Evolutionary conservation across 2,888 invertebrate genomes (phyloP), one percentile per base, ranked within the genome.

Genomic region (Odontothrips loti): DNA sequence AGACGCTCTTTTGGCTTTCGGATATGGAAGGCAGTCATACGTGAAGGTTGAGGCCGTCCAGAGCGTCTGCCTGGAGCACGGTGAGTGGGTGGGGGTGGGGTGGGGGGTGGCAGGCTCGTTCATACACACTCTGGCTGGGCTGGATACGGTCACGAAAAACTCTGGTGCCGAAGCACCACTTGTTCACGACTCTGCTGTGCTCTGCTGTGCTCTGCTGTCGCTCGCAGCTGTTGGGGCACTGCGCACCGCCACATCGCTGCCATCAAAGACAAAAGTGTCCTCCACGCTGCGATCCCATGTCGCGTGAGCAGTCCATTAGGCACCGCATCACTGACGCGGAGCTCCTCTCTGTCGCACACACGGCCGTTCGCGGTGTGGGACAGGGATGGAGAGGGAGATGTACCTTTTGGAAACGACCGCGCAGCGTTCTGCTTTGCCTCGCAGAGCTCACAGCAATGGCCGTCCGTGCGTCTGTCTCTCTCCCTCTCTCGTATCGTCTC

Each of bases 1-100:
- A 75, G 68, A 27, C 68, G 27, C 58, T 43, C 34, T 43, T 43
- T 43, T 43, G 34, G 34, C 34, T 43, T 6, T 43, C 34, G 34
- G 34, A 43, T 17, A 58, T 8, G 58, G 58, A 58, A 75, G 68
- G n/a, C 68, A 75, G 68, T 75, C 68, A 75, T 75, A 75, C 68
- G 68, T 75, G 68, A 75, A 75, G 68, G 68, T 75, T 75, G 68
- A 75, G 68, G 68, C 23, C 68, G 68, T 58, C 23, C 23, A 27
- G 68, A 27, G 68, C 68, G 27, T 0, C 23, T 27, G 68, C 27
- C 68, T 11, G 58, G 58, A 20, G 58, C 20, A 58, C 58, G 58
- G 20, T 9, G 68, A 75, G 23, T 9, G 68, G 27, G 27, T 75
- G 68, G 10, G 9, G 68, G 23, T 6, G 23, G 68, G 51, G 51